Conservation (phyloP, 2,113 vertebrate species). For the Coreoperca whiteheadi region DNA sequence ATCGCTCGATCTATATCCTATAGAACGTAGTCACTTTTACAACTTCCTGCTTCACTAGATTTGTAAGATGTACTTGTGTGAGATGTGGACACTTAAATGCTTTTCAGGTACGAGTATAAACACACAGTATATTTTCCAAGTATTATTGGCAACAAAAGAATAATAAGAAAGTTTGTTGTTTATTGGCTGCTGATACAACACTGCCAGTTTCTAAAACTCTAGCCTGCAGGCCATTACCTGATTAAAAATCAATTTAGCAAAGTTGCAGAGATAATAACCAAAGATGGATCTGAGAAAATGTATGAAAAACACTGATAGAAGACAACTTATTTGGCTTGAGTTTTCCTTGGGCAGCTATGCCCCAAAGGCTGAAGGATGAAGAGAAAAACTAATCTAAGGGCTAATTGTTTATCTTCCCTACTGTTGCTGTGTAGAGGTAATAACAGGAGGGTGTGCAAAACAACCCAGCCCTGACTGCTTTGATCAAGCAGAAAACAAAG, state of each 20-base stretch:
- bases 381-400: constrained; percentile 24
- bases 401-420: constrained; percentile 51
- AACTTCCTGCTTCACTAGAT: neutral
- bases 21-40: too few species aligned
- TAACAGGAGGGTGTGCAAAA: neutral
- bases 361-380: constrained; percentile 30
- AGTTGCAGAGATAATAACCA: constrained; percentile 28
- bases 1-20: too few species aligned
- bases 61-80: neutral
- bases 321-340: constrained; percentile 24
- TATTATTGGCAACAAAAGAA: neutral
- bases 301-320: neutral
- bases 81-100: neutral
- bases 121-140: neutral
- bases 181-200: neutral
- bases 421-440: constrained; percentile 25
- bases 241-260: constrained; percentile 40
- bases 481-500: constrained; percentile 43
- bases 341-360: constrained; percentile 3
- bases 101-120: neutral
- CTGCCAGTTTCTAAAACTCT: neutral
- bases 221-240: neutral
- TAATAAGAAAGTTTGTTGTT: neutral
- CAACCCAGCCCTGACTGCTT: neutral
- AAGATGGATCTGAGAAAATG: neutral